Base-by-base conservation (phyloP, 2,113 vertebrate species). In the Pseudonaja textilis region DNA sequence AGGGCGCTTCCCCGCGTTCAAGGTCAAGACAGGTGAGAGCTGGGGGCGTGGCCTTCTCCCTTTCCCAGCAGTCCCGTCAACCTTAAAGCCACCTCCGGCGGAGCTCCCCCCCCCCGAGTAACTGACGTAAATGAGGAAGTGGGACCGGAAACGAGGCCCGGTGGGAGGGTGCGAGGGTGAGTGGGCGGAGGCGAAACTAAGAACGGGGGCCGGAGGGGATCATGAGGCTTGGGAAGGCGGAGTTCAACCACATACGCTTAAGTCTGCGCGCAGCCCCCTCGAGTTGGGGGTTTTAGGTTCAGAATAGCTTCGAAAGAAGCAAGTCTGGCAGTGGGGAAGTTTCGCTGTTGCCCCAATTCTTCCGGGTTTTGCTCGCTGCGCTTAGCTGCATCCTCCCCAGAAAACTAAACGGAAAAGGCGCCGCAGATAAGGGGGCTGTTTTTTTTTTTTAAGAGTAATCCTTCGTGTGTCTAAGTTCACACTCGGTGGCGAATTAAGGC, bases 111-210 rank as follows among this genome's bases (percentile, higher is more conserved):
- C 45, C 45, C 45, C 5, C 11, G 87, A 50, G 47, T 4, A 50
- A 89, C 3, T 61, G 90, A 56, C 3, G 39, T 56, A 69, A 20
- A 91, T 87, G 64, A 92, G n/a, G 64, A 42, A 91, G 92, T 91
- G 89, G 61, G 91, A 69, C 90, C 93, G 95, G 95, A 95, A 94
- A 52, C 6, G 26, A 9, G 74, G 55, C 34, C 47, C 18, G 25
- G 47, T n/a, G 85, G 56, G 54, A 25, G 69, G n/a, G 29, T 26
- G 54, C 55, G 89, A 88, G 92, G 86, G 93, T 23, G 57, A 91
- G 88, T 52, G 91, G 87, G 93, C 2, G 91, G 91, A 26, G 34
- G 23, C 14, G n/a, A 29, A 0, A 5, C 26, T 90, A 95, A 92
- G 93, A 89, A 61, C 3, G 34, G 91, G 16, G 54, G 3, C 12